phyloP scores from a whole-genome alignment of 2,113 vertebrate species.

The Paedocypris sp. region DNA sequence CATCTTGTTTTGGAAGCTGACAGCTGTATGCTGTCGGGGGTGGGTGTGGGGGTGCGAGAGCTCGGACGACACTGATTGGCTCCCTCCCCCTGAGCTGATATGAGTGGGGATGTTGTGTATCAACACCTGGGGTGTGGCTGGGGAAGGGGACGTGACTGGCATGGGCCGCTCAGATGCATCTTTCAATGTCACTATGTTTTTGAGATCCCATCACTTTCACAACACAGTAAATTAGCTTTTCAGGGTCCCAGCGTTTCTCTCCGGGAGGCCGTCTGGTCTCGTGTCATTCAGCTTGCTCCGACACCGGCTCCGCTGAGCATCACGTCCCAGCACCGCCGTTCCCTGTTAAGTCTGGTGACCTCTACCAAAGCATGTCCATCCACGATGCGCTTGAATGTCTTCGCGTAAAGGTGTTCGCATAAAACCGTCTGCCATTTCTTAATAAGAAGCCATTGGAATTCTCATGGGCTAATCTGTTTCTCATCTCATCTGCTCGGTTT shows the following conservation, averaged over 20 bases:
- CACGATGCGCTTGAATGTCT: slow-evolving; percentile 3
- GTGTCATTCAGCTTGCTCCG: slow-evolving; percentile 3
- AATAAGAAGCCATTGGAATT: not conserved
- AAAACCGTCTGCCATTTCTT: not conserved
- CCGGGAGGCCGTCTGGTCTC: slow-evolving; percentile 31
- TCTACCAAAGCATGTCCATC: not conserved
- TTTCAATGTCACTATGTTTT: slow-evolving; percentile 57
- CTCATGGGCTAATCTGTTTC: not conserved
- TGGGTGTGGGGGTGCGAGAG: slow-evolving; percentile 3
- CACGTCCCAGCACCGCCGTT: slow-evolving; percentile 1
- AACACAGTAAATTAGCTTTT: slow-evolving; percentile 50
- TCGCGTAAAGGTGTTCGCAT: not conserved
- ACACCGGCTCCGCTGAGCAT: slow-evolving; percentile 12
- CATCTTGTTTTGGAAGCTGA: slow-evolving; percentile 63
- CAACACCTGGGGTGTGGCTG: slow-evolving; percentile 20
- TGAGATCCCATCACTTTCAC: slow-evolving; percentile 53
- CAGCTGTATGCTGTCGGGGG: slow-evolving; percentile 56
- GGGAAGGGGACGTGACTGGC: slow-evolving; percentile 26
- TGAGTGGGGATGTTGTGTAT: slow-evolving; percentile 1
- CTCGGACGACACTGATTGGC: slow-evolving; percentile 29
- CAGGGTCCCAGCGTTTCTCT: slow-evolving; percentile 32
- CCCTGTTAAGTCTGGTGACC: not conserved
- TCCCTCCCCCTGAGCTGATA: slow-evolving; percentile 25
- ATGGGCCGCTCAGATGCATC: slow-evolving; percentile 46
- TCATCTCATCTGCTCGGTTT: no score